Evolutionary conservation across 2,113 vertebrate genomes (phyloP), one percentile per base, ranked within the genome.

Genomic region (Tragelaphus imberbis): DNA sequence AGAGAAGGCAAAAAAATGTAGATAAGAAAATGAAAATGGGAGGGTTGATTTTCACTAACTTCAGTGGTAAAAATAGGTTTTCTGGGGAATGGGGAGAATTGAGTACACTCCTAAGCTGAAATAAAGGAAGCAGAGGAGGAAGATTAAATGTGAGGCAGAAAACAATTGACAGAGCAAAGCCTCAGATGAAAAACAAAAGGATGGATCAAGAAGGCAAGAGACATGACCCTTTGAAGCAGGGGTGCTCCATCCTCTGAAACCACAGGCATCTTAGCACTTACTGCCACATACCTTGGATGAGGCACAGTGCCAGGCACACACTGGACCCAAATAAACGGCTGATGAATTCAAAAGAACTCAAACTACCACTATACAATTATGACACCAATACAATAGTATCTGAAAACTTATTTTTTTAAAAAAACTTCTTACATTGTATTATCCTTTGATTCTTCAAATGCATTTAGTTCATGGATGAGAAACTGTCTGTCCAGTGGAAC

Each of bases 401-500:
- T 89, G 71, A 88, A 84, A 95, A 77, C 49, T 36, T 75, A 90
- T 23, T 87, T 88, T 80, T 53, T 49, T 8, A 51, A 94, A 63
- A 92, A 90, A 97, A 88, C 15, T 36, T 90, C 99, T 99, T 99
- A 99, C 99, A 99, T 98, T 95, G 99, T 98, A 97, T 98, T 99
- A 97, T 98, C 98, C 95, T 98, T 99, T 84, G 99, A 28, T 16
- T 99, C 99, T 99, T 99, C 99, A 2, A 99, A 95, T 79, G 99
- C 91, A 86, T 99, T 99, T 93, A 99, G 98, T 98, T 99, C 99
- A 94, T 98, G 99, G 27, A 99, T 99, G 97, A 99, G 98, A 98
- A 99, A 99, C 56, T 99, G 98, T 98, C 99, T 99, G 93, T 99
- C 99, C 98, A 99, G 95, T 9, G 99, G 99, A 97, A 99, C 98